These are phyloP conservation scores for Drosophila longiperda DNA, from an alignment of 2,888 invertebrate species.

Conservation along the genomic window DNA sequence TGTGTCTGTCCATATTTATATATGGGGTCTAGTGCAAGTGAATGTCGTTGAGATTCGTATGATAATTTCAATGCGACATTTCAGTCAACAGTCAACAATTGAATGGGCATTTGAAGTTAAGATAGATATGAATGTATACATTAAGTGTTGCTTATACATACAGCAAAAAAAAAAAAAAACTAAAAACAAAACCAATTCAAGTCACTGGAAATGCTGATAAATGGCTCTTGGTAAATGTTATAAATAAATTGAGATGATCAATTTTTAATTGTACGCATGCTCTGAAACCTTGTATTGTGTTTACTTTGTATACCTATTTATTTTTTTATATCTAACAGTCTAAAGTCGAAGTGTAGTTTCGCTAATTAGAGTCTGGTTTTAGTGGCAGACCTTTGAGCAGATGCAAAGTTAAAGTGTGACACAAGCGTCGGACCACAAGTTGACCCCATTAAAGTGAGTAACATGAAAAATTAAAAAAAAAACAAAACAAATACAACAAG, in stretches of 20 bases:
- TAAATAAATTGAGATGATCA: slow-evolving; percentile 40
- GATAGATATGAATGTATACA: slow-evolving; percentile 59
- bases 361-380: slow-evolving; percentile 25
- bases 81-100: slow-evolving; percentile 48
- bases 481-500: slow-evolving; percentile 54
- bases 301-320: slow-evolving; percentile 2
- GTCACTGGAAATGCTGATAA: slow-evolving; percentile 41
- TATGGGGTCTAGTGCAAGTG: slow-evolving; percentile 61
- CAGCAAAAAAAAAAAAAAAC: slow-evolving; percentile 12
- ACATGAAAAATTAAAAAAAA: not conserved
- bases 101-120: slow-evolving; percentile 57
- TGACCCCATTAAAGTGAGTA: slow-evolving; percentile 67
- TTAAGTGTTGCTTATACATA: slow-evolving; percentile 3
- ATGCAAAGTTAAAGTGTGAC: slow-evolving; percentile 52
- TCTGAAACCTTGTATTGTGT: slow-evolving; percentile 7
- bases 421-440: slow-evolving; percentile 70
- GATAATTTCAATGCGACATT: slow-evolving; percentile 67
- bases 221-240: slow-evolving; percentile 51
- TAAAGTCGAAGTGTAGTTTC: slow-evolving; percentile 1
- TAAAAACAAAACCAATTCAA: slow-evolving; percentile 32
- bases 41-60: slow-evolving; percentile 52
- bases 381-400: not conserved
- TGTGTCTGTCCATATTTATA: slow-evolving; percentile 39
- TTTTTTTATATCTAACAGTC: not conserved
- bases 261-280: slow-evolving; percentile 17